These are phyloP conservation scores for Anoplophora glabripennis DNA, from an alignment of 1,140 invertebrate genomes.

Conservation along the genomic window DNA sequence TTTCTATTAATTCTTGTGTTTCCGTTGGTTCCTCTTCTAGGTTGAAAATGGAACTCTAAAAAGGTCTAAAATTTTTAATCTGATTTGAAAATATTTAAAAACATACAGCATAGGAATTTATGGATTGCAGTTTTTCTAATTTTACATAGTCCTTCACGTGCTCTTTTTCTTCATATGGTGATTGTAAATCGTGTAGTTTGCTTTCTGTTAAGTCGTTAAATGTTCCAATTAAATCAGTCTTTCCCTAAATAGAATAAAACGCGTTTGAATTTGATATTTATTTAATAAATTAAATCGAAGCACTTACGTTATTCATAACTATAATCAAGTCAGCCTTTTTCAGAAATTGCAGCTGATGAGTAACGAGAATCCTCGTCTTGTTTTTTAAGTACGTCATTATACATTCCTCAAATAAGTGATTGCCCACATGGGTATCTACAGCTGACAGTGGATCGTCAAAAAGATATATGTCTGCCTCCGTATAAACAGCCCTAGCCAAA, in stretches of 20 bases:
- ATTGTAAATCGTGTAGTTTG: no score
- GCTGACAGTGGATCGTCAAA: slow-evolving; percentile 80
- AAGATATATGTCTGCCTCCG: slow-evolving; percentile 72
- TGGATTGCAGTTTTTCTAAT: no score
- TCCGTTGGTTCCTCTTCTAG: no score
- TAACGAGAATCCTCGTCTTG: slow-evolving; percentile 69
- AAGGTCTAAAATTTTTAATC: no score
- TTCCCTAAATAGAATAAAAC: slow-evolving; percentile 40
- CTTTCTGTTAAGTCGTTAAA: slow-evolving; percentile 43
- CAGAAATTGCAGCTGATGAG: slow-evolving; percentile 78
- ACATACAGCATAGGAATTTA: no score
- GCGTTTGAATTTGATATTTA: not conserved
- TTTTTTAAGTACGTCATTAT: slow-evolving; percentile 55
- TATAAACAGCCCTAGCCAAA: slow-evolving; percentile 78
- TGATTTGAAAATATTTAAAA: no score
- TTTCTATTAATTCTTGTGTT: no score
- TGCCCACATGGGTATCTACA: slow-evolving; percentile 70
- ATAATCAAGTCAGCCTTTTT: slow-evolving; percentile 69
- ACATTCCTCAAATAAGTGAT: slow-evolving; percentile 73
- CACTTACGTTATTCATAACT: slow-evolving; percentile 66
- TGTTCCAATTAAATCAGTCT: slow-evolving; percentile 46
- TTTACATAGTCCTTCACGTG: no score
- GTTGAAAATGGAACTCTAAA: no score
- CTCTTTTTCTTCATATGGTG: no score
- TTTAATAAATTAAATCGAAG: not conserved